Conservation (phyloP, 2,113 vertebrate genomes). For the Ailuropoda melanoleuca region DNA sequence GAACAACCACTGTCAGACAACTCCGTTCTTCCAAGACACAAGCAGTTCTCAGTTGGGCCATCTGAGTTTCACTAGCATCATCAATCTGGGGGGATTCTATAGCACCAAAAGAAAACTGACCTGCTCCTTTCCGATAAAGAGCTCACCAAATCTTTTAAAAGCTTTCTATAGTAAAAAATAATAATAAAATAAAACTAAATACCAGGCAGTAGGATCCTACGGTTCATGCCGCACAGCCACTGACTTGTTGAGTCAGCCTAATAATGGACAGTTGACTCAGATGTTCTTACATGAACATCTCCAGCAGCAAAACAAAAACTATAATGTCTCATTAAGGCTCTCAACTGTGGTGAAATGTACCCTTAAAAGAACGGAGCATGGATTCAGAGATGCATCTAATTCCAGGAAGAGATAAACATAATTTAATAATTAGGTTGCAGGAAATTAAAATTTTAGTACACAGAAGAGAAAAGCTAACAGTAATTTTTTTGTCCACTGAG, state of each 20-base stretch:
- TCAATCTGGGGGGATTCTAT: background rate
- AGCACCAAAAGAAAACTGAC: conserved; percentile 1
- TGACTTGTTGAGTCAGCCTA: background rate
- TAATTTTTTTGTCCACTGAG: background rate
- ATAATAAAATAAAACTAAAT: background rate
- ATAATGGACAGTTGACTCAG: background rate
- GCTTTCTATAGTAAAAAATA: background rate
- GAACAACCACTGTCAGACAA: background rate
- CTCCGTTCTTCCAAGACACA: background rate
- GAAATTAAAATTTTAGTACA: conserved; percentile 15
- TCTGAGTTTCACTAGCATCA: background rate
- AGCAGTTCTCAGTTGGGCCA: background rate
- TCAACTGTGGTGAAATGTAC: background rate
- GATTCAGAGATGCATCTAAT: background rate
- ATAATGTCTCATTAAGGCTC: background rate
- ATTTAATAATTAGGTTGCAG: background rate
- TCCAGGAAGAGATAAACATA: background rate
- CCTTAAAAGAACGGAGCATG: background rate
- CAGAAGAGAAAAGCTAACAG: background rate
- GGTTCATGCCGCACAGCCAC: background rate
- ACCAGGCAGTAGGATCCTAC: background rate
- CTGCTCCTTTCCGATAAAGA: background rate
- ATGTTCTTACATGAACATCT: background rate
- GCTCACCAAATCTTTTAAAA: background rate
- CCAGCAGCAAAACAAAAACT: background rate